phyloP scores from a whole-genome alignment of 2,113 vertebrate species.

The Mungos mungo region DNA sequence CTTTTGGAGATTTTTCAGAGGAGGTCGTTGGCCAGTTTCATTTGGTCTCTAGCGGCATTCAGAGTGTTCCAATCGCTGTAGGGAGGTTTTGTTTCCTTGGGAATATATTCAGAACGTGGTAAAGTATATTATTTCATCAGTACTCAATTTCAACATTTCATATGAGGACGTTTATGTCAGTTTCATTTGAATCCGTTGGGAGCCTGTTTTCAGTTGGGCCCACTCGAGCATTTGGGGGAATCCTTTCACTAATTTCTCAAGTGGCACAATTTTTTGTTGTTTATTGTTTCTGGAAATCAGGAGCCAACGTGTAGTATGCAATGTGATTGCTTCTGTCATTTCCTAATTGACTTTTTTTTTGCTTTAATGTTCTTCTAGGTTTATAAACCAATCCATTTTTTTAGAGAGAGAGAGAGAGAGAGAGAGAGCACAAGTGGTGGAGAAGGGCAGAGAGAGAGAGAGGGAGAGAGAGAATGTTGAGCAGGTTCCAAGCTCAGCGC shows the following conservation, averaged over 20 bases:
- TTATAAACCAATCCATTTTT: not conserved
- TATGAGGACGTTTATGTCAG: not conserved
- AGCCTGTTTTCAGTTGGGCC: not conserved
- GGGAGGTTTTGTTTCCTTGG: not conserved
- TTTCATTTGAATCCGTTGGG: constrained; percentile 21
- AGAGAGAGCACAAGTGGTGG: too few species aligned
- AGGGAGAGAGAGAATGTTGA: too few species aligned
- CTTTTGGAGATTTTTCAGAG: not conserved
- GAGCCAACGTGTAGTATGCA: not conserved
- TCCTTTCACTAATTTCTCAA: constrained; percentile 18
- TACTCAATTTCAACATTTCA: constrained; percentile 14
- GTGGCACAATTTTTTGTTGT: not conserved
- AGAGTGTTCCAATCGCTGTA: not conserved
- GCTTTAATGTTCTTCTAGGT: not conserved
- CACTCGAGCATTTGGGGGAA: not conserved
- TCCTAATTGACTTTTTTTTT: not conserved
- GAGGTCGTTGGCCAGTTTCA: not conserved
- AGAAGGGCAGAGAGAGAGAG: too few species aligned
- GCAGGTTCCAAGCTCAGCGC: too few species aligned
- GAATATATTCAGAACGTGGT: not conserved
- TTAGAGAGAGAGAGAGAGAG: too few species aligned
- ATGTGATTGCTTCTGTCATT: not conserved
- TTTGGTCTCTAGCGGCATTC: not conserved
- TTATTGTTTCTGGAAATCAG: constrained; percentile 31
- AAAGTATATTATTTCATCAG: not conserved